Percentiles rank a stretch among this genome's conserved stretches.
Conservation (phyloP, 1,140 invertebrate genomes). For the Dendrolimus punctatus region DNA sequence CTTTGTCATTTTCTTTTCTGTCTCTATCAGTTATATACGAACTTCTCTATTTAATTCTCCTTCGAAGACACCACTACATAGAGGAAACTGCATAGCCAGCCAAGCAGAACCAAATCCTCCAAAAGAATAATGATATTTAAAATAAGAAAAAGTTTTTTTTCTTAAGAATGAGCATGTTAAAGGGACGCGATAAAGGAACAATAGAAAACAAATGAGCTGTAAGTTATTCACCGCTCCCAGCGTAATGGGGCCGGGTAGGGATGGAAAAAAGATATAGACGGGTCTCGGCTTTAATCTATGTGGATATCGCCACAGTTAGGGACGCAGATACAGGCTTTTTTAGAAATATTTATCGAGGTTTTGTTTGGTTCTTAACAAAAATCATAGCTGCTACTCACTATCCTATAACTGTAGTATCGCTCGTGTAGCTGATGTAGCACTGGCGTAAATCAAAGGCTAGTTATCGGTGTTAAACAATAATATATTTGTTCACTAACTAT, state of each 20-base stretch:
- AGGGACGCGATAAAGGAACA: slow-evolving; percentile 33
- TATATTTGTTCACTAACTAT: no score
- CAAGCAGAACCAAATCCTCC: slow-evolving; percentile 7
- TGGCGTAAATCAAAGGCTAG: no score
- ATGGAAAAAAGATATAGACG: slow-evolving; percentile 7
- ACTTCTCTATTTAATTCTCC: background rate
- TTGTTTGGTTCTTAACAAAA: no score
- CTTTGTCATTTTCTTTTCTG: no score
- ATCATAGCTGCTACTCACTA: no score
- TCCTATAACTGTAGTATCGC: no score
- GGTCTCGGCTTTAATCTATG: background rate
- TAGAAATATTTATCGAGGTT: no score
- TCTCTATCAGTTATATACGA: no score
- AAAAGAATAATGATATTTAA: slow-evolving; percentile 15
- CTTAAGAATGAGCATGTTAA: slow-evolving; percentile 19
- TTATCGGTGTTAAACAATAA: no score
- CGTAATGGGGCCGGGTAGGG: slow-evolving; percentile 28
- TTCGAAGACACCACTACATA: background rate
- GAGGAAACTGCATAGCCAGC: background rate
- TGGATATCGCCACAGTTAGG: background rate
- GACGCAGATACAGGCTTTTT: no score
- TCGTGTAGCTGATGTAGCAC: no score
- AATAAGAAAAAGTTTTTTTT: slow-evolving; percentile 8
- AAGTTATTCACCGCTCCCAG: slow-evolving; percentile 34
- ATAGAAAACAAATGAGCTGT: slow-evolving; percentile 48